These are phyloP conservation scores for Amazonetta brasiliensis DNA, from an alignment of 2,797 vertebrate species.

Conservation along the genomic window DNA sequence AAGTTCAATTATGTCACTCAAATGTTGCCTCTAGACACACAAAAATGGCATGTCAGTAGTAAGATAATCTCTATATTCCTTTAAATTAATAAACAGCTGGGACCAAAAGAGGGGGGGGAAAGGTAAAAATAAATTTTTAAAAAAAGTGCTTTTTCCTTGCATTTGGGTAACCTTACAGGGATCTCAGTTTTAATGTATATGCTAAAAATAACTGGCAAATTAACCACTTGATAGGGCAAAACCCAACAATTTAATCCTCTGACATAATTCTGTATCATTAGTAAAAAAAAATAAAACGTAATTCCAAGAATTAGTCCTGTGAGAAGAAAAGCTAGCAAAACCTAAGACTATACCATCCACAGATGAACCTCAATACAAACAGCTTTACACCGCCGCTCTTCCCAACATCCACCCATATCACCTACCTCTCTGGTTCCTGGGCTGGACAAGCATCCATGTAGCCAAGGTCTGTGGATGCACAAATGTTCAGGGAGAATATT, in stretches of 20 bases:
- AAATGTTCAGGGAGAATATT: not conserved
- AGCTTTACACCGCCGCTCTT: not conserved
- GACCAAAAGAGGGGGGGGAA: not conserved
- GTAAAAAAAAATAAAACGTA: not conserved
- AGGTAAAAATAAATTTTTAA: not conserved
- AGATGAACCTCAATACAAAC: not conserved
- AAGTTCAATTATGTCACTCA: conserved; percentile 67
- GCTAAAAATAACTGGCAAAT: not conserved
- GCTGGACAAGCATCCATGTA: accelerated
- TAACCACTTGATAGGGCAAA: not conserved
- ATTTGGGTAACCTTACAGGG: not conserved
- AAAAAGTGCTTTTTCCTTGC: not conserved
- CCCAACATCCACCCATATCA: not conserved
- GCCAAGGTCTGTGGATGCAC: accelerated
- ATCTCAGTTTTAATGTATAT: not conserved
- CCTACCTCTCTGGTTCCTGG: accelerated
- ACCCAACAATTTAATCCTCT: not conserved
- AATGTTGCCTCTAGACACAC: conserved; percentile 31
- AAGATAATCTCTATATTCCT: not conserved
- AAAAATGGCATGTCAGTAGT: conserved; percentile 21
- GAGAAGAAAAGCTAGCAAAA: not conserved
- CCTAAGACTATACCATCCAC: not conserved
- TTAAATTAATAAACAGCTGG: not conserved
- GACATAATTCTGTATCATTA: not conserved
- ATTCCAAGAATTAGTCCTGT: not conserved